Conservation (phyloP, 2,797 vertebrate genomes). For the Meriones psammophilus region DNA sequence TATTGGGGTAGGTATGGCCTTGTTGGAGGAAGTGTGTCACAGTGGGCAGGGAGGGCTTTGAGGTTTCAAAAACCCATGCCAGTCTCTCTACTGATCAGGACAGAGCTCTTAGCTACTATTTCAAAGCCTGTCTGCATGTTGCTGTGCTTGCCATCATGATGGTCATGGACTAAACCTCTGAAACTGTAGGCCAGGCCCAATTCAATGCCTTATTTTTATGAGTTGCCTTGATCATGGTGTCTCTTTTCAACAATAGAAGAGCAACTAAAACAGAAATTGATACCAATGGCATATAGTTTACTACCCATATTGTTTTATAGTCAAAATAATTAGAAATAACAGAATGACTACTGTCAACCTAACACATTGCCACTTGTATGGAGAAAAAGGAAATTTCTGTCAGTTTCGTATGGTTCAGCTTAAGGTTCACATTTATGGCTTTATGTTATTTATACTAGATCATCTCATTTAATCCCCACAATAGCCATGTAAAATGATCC, state of each 20-base stretch:
- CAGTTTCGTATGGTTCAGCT: background rate
- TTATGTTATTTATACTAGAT: background rate
- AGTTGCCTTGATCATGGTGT: background rate
- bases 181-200: background rate
- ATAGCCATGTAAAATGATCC: background rate
- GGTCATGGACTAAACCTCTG: background rate
- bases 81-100: background rate
- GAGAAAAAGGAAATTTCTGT: background rate
- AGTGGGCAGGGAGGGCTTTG: background rate
- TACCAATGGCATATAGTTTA: background rate
- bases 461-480: slow-evolving; percentile 4
- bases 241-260: background rate
- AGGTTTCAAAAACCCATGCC: background rate
- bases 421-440: background rate
- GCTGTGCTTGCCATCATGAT: background rate
- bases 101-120: background rate
- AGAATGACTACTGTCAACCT: background rate
- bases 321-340: background rate
- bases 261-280: background rate
- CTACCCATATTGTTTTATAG: background rate
- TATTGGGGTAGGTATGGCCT: background rate
- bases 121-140: background rate
- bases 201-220: background rate
- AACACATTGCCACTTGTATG: background rate
- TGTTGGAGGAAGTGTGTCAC: background rate